These are phyloP conservation scores for Spea bombifrons DNA, from an alignment of 2,113 vertebrate species.

Conservation along the genomic window DNA sequence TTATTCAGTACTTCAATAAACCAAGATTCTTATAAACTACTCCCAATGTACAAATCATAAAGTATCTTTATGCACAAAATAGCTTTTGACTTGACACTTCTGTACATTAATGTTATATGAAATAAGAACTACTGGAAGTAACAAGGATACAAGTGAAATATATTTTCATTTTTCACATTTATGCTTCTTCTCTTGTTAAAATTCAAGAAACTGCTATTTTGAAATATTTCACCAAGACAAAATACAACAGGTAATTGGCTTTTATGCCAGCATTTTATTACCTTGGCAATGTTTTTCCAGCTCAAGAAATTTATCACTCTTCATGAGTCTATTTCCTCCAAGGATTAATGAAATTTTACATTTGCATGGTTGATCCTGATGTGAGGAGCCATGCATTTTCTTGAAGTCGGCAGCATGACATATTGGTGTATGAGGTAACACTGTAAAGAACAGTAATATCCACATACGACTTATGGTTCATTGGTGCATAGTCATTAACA, in stretches of 20 bases:
- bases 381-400: slow-evolving; percentile 19
- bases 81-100: slow-evolving; percentile 39
- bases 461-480: slow-evolving; percentile 24
- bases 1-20: slow-evolving; percentile 37
- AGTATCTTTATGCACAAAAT: slow-evolving; percentile 43
- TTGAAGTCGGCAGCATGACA: slow-evolving; percentile 23
- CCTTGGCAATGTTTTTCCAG: slow-evolving; percentile 35
- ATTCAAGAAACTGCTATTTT: slow-evolving; percentile 31
- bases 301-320: slow-evolving; percentile 38
- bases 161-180: slow-evolving; percentile 32
- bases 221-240: slow-evolving; percentile 39
- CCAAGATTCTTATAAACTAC: slow-evolving; percentile 22
- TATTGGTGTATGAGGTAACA: slow-evolving; percentile 26
- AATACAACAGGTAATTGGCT: slow-evolving; percentile 46
- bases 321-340: slow-evolving; percentile 23
- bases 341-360: slow-evolving; percentile 46
- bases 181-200: slow-evolving; percentile 28
- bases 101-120: slow-evolving; percentile 37
- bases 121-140: slow-evolving; percentile 24
- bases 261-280: slow-evolving; percentile 43
- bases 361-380: slow-evolving; percentile 43
- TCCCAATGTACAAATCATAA: slow-evolving; percentile 31
- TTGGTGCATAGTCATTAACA: slow-evolving; percentile 4
- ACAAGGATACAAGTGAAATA: slow-evolving; percentile 19
- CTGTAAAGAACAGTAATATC: slow-evolving; percentile 34